These are phyloP conservation scores for Priocnemis perturbator DNA, from an alignment of 2,888 invertebrate species.

Conservation along the genomic window DNA sequence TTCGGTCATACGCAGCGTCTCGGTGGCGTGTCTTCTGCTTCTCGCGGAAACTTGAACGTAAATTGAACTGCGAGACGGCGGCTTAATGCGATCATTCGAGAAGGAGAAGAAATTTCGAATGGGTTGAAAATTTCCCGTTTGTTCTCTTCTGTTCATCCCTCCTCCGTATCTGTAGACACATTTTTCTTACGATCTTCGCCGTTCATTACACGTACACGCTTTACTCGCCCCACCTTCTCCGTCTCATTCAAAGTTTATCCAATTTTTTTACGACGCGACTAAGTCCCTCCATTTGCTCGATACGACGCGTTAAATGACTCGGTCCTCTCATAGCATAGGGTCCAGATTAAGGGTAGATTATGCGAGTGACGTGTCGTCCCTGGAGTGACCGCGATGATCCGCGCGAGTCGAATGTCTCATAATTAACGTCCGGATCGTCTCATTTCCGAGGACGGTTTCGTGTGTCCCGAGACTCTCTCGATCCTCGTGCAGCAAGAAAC, in stretches of 20 bases:
- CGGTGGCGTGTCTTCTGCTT: conserved; percentile 11
- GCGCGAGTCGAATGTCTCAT: conserved; percentile 5
- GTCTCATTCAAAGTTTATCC: not conserved
- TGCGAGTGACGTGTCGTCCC: not conserved
- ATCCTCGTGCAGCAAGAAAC: not conserved
- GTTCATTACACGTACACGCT: too few relatives aligned
- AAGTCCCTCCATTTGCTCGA: not conserved
- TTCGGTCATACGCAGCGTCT: conserved; percentile 38
- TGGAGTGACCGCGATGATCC: conserved; percentile 9
- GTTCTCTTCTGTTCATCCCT: too few relatives aligned
- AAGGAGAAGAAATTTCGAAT: conserved; percentile 8
- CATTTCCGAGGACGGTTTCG: not conserved
- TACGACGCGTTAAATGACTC: not conserved
- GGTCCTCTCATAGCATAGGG: not conserved
- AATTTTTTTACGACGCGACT: not conserved
- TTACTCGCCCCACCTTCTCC: too few relatives aligned
- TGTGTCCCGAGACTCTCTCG: not conserved
- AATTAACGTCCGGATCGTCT: conserved; percentile 11
- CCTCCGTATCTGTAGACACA: too few relatives aligned
- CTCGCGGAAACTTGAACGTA: conserved; percentile 28
- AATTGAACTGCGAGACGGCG: conserved; percentile 23
- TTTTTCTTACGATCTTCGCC: too few relatives aligned
- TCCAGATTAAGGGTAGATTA: conserved; percentile 12
- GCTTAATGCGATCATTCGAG: conserved; percentile 30
- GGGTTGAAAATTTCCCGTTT: not conserved